These are phyloP conservation scores for Stomatorhinus ivindoensis DNA, from an alignment of 2,113 vertebrate species.

Conservation along the genomic window DNA sequence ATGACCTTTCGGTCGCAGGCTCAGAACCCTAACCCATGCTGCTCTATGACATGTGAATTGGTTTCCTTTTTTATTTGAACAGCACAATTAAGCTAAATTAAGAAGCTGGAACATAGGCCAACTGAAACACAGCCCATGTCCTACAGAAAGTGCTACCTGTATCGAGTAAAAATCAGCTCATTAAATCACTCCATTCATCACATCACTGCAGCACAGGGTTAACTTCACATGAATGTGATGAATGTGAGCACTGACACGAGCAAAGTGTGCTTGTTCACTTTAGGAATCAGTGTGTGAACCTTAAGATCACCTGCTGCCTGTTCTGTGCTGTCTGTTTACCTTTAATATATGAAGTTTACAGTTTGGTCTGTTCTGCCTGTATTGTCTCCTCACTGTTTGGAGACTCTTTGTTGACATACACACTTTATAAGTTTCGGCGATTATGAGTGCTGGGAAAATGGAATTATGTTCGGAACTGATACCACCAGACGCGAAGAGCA, in stretches of 20 bases:
- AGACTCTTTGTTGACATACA: background rate
- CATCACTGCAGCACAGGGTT: background rate
- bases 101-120: background rate
- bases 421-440: background rate
- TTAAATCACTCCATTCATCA: background rate
- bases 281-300: background rate
- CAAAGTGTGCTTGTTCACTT: background rate
- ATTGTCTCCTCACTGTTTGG: background rate
- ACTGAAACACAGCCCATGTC: background rate
- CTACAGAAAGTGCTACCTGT: no score
- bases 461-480: background rate
- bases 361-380: background rate
- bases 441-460: background rate
- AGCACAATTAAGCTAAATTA: background rate
- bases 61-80: background rate
- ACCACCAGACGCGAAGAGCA: background rate
- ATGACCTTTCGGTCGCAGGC: background rate
- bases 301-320: background rate
- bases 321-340: background rate
- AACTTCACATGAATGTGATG: background rate
- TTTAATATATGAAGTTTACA: background rate
- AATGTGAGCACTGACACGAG: background rate
- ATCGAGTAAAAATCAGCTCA: background rate
- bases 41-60: background rate
- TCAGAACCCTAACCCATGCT: background rate